phyloP scores from a whole-genome alignment of 2,797 vertebrate genomes.

The Fistularia commersonii region DNA sequence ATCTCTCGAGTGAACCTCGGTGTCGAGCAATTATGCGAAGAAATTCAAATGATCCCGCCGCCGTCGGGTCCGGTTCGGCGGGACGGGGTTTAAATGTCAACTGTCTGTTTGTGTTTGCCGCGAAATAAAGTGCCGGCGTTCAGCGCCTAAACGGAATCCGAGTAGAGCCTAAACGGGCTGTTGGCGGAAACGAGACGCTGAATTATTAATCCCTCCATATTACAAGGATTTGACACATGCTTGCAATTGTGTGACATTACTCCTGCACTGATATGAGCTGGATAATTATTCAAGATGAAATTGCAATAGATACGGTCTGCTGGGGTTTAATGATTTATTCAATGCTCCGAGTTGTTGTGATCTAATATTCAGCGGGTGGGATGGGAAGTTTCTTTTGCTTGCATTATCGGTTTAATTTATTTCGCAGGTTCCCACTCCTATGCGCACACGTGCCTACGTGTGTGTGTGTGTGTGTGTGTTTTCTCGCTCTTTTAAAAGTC shows the following conservation, averaged over 20 bases:
- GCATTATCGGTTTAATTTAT: slow-evolving; percentile 63
- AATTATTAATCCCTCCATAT: slow-evolving; percentile 54
- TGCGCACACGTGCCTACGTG: too few relatives aligned
- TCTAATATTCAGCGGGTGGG: slow-evolving; percentile 63
- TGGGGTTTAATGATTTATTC: slow-evolving; percentile 66
- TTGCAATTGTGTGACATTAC: slow-evolving; percentile 53
- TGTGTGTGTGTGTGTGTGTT: slow-evolving; percentile 7
- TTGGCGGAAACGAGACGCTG: slow-evolving; percentile 34
- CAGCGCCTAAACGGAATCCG: slow-evolving; percentile 17
- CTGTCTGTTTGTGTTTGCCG: slow-evolving; percentile 45
- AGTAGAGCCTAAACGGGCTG: slow-evolving; percentile 39
- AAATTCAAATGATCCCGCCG: slow-evolving; percentile 50
- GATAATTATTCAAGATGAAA: slow-evolving; percentile 60
- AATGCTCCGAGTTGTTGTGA: slow-evolving; percentile 54
- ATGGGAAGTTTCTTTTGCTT: slow-evolving; percentile 55
- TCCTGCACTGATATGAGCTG: slow-evolving; percentile 19
- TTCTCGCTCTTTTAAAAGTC: slow-evolving; percentile 31
- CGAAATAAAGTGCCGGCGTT: slow-evolving; percentile 26
- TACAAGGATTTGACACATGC: slow-evolving; percentile 47
- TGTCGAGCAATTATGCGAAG: slow-evolving; percentile 63
- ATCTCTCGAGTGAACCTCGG: slow-evolving; percentile 34
- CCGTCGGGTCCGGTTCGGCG: slow-evolving; percentile 35
- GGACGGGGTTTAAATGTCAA: slow-evolving; percentile 65
- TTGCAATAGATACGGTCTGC: slow-evolving; percentile 45
- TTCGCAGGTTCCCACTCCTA: slow-evolving; percentile 60